Evolutionary conservation across 2,113 vertebrate genomes (phyloP).

Genomic region (Seriola aureovittata): DNA sequence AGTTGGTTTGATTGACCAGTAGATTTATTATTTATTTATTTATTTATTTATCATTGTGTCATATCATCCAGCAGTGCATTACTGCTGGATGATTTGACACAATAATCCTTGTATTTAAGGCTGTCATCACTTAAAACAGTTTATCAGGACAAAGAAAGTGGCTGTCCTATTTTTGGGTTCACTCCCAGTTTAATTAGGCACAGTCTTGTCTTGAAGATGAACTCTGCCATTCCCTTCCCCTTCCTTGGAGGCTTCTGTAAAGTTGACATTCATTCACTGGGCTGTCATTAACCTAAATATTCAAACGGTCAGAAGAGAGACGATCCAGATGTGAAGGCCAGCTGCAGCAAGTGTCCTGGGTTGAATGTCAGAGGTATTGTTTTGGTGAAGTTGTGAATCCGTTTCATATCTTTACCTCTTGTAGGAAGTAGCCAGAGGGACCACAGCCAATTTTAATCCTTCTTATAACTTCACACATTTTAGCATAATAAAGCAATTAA

Average conservation of each 20-base stretch:
- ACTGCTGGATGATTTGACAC: not conserved
- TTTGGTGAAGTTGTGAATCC: not conserved
- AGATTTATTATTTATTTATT: too few relatives aligned
- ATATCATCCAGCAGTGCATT: not conserved
- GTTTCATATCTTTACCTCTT: not conserved
- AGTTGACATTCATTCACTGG: conserved; percentile 49
- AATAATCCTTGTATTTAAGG: conserved; percentile 1
- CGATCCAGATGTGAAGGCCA: conserved; percentile 47
- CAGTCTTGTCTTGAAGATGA: conserved; percentile 47
- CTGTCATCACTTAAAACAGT: conserved; percentile 25
- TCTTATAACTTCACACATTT: not conserved
- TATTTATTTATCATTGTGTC: too few relatives aligned
- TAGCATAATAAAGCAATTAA: not conserved
- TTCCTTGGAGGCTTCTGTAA: conserved; percentile 46
- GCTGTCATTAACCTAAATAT: conserved; percentile 64
- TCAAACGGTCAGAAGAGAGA: conserved; percentile 37
- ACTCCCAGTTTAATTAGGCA: conserved; percentile 59
- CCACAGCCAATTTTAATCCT: not conserved
- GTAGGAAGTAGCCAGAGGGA: not conserved
- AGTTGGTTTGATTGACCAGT: not conserved
- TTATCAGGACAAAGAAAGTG: conserved; percentile 34
- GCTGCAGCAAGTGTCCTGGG: conserved; percentile 29
- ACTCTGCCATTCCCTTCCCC: conserved; percentile 29
- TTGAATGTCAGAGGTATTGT: not conserved
- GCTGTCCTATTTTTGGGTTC: conserved; percentile 53